These are phyloP conservation scores for Stylophora pistillata DNA, from an alignment of 64 coral and sea anemone species.

Conservation along the genomic window DNA sequence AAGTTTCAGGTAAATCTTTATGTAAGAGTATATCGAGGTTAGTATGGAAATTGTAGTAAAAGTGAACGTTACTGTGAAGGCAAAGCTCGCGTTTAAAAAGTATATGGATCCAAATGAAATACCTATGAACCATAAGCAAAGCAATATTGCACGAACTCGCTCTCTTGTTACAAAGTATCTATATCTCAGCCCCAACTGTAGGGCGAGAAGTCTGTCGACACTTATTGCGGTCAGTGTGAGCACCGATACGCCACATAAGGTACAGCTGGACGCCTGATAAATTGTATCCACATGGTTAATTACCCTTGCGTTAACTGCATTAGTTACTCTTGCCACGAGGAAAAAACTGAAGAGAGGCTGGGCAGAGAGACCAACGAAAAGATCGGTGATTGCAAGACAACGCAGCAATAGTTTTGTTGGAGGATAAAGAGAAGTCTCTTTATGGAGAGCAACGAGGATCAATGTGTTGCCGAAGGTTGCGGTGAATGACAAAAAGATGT, in stretches of 20 bases:
- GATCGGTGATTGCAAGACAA: not conserved
- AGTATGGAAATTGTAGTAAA: not conserved
- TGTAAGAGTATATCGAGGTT: not conserved
- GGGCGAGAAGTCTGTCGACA: not conserved
- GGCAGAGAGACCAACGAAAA: not conserved
- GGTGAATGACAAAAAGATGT: no score
- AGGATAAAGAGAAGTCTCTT: constrained; percentile 11
- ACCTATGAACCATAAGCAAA: not conserved
- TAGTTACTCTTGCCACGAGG: not conserved
- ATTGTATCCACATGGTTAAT: not conserved
- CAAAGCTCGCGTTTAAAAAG: not conserved
- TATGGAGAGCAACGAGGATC: no score
- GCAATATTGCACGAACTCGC: not conserved
- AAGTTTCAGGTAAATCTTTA: not conserved
- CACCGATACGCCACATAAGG: not conserved
- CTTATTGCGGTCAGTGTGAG: constrained; percentile 12
- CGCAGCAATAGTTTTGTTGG: not conserved
- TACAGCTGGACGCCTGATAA: not conserved
- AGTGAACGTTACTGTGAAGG: not conserved
- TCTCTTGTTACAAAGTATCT: not conserved
- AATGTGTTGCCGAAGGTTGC: no score
- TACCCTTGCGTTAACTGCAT: not conserved
- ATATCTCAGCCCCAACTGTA: not conserved
- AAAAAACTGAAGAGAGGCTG: not conserved
- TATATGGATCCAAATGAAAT: not conserved